Evolutionary conservation across 2,888 invertebrate genomes (phyloP).

Genomic region (Myopa tessellatipennis): DNA sequence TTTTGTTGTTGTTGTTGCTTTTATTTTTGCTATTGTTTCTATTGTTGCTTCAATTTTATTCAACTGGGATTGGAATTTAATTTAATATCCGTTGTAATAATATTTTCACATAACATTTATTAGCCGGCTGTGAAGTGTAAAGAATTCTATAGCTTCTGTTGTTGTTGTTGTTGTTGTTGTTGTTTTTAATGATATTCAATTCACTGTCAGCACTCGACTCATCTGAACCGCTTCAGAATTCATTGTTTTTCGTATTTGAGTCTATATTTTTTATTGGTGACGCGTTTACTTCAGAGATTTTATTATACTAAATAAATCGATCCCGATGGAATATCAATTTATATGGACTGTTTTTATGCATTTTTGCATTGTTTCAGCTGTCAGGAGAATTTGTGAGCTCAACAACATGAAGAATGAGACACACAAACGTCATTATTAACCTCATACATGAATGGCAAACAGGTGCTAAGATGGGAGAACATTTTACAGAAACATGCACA

Average conservation of each 20-base stretch:
- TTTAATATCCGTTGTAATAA: slow-evolving; percentile 54
- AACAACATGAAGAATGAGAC: too few relatives aligned
- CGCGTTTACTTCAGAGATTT: background rate
- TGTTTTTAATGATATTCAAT: slow-evolving; percentile 11
- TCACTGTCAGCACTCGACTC: background rate
- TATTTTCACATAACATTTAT: slow-evolving; percentile 26
- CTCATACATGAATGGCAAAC: too few relatives aligned
- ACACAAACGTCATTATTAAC: too few relatives aligned
- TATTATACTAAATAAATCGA: slow-evolving; percentile 4
- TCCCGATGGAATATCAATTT: background rate
- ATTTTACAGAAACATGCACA: too few relatives aligned
- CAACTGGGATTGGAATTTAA: slow-evolving; percentile 60
- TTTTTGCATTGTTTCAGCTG: too few relatives aligned
- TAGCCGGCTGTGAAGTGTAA: slow-evolving; percentile 4
- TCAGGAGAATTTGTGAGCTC: too few relatives aligned
- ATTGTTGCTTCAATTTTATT: slow-evolving; percentile 26
- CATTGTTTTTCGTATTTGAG: slow-evolving; percentile 1
- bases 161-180: slow-evolving; percentile 22
- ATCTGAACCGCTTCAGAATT: background rate
- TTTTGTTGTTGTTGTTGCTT: background rate
- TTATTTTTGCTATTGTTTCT: slow-evolving; percentile 9
- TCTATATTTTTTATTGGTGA: background rate
- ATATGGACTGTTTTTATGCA: too few relatives aligned
- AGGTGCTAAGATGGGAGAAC: too few relatives aligned
- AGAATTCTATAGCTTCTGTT: background rate